Evolutionary conservation across 2,888 invertebrate genomes (phyloP).

Genomic region (Tiliacea aurago): DNA sequence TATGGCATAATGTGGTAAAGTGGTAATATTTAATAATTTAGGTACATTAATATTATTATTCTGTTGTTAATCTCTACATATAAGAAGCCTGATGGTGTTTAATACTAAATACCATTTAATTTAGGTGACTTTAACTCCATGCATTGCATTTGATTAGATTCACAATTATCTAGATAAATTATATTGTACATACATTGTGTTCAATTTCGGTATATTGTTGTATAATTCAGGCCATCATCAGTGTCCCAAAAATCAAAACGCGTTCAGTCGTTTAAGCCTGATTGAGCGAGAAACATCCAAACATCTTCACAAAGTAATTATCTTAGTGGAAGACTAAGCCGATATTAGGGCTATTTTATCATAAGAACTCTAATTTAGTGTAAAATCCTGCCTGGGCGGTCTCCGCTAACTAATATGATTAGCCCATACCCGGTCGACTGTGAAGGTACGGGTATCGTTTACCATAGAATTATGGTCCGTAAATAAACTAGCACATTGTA

Average conservation of each 20-base stretch:
- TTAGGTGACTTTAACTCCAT: background rate
- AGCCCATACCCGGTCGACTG: constrained; percentile 33
- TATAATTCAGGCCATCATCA: background rate
- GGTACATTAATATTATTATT: constrained; percentile 12
- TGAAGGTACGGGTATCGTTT: constrained; percentile 35
- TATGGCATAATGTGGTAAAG: background rate
- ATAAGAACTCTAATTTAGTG: constrained; percentile 55
- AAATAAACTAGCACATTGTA: constrained; percentile 20
- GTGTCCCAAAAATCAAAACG: background rate
- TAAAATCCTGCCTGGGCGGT: constrained; percentile 44
- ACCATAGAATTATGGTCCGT: constrained; percentile 4
- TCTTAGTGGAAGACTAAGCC: background rate
- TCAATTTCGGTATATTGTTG: background rate
- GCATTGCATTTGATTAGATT: background rate
- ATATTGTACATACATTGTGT: background rate
- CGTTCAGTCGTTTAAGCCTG: background rate
- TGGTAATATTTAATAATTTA: constrained; percentile 16
- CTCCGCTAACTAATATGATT: constrained; percentile 45
- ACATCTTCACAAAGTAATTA: background rate
- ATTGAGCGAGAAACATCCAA: no score
- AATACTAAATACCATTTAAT: constrained; percentile 3
- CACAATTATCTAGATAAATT: background rate
- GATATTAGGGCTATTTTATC: constrained; percentile 15
- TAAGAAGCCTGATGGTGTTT: background rate
- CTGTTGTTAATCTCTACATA: constrained; percentile 5